These are phyloP conservation scores for Hapalemur alaotrensis DNA, from an alignment of 2,797 vertebrate species.

Conservation along the genomic window DNA sequence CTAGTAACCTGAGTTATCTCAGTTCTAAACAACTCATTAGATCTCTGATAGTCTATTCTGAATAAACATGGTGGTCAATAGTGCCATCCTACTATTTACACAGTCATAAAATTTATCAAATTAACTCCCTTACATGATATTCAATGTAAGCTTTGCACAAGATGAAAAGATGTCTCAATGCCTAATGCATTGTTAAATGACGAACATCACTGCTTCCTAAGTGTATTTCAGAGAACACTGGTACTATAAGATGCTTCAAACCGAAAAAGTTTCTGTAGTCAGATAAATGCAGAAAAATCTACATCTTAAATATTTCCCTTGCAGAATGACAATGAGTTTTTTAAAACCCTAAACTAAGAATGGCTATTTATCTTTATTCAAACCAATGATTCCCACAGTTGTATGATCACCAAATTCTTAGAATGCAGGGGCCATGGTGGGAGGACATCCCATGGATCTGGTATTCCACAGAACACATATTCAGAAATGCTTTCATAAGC, in stretches of 20 bases:
- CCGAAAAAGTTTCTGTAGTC: background rate
- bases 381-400: background rate
- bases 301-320: background rate
- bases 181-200: background rate
- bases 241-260: background rate
- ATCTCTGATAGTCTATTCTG: background rate
- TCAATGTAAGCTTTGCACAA: background rate
- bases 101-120: background rate
- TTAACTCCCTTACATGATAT: background rate
- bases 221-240: background rate
- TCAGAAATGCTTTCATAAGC: background rate
- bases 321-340: background rate
- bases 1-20: background rate
- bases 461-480: background rate
- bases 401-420: background rate
- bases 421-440: background rate
- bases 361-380: background rate
- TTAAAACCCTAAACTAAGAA: background rate
- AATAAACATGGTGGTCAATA: background rate
- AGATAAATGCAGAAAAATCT: background rate
- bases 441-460: background rate
- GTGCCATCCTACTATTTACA: background rate
- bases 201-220: background rate
- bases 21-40: background rate
- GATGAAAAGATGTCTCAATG: background rate